These are phyloP conservation scores for Chelonoidis abingdonii DNA, from an alignment of 2,113 vertebrate genomes.

Conservation along the genomic window DNA sequence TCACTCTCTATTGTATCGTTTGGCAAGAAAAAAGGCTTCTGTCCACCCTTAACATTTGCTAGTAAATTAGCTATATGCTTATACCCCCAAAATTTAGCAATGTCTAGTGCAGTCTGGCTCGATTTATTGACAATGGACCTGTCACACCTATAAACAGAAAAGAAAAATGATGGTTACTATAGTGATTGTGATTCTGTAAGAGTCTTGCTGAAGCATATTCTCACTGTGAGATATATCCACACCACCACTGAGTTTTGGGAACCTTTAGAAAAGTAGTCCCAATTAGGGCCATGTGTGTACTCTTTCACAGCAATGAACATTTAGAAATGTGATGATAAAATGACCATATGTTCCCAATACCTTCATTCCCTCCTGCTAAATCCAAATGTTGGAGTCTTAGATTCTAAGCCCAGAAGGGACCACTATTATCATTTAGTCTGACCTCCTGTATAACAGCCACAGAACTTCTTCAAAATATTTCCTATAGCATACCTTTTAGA, in stretches of 20 bases:
- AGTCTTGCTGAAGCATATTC: background rate
- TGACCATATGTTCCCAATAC: background rate
- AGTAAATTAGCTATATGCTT: conserved; percentile 86
- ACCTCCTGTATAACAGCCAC: background rate
- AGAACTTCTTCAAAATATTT: background rate
- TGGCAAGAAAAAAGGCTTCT: conserved; percentile 67
- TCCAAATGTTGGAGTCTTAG: background rate
- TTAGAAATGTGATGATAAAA: background rate
- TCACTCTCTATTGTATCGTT: conserved; percentile 68
- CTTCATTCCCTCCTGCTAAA: background rate
- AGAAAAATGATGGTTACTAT: background rate
- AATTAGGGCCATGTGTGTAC: background rate
- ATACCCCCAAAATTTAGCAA: conserved; percentile 95
- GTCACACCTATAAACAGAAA: conserved; percentile 83
- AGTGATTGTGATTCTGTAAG: background rate
- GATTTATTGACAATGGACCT: conserved; percentile 85
- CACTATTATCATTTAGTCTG: background rate
- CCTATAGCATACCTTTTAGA: background rate
- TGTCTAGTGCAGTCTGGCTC: conserved; percentile 90
- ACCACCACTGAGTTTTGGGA: background rate
- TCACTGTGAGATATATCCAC: background rate
- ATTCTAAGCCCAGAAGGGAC: background rate
- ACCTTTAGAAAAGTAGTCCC: background rate
- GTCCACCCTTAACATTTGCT: conserved; percentile 57
- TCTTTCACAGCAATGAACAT: background rate